Evolutionary conservation across 1,140 invertebrate genomes (phyloP), one percentile per base, ranked within the genome.

Genomic region (Cyrtorhinus lividipennis): DNA sequence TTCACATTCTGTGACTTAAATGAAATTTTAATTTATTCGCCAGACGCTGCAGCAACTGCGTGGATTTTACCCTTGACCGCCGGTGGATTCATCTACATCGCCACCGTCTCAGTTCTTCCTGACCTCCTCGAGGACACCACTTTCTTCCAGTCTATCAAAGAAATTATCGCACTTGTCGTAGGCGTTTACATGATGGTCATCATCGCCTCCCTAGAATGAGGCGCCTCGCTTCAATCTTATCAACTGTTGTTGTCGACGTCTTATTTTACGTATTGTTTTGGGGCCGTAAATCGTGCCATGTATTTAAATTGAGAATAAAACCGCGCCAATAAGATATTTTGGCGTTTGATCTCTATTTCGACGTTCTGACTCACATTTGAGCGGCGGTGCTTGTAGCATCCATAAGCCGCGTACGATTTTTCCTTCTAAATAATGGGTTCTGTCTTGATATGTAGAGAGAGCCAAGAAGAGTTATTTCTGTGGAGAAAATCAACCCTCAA

Each of bases 21-120:
- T n/a, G n/a, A n/a, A 38, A 38, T 38, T 38, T 38, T 38, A 15
- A 15, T 38, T 38, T 38, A 5, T 8, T 38, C 30, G 10, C 68
- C 72, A 77, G 86, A 85, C 71, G 83, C 85, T 64, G 74, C 87
- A 65, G 85, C 90, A 2, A 87, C 87, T 30, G 79, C 82, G 13
- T 90, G 90, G 81, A 89, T 96, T 64, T 77, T 98, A 56, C 93
- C 95, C 27, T 96, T 98, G 71, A 98, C 95, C 44, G 95, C 95
- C 63, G 95, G 94, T 62, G 95, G 95, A 20, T 98, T 98, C 73
- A 97, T 98, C 73, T 98, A 98, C 73, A 96, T 98, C 69, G 94
- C 94, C 15, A 93, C 93, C 24, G 95, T 98, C 0, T 94, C 92
- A 59, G 89, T 96, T 1, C 95, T 98, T 74, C 94, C 95, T 57